Base-by-base conservation (phyloP, 2,797 vertebrate species). In the Choloepus didactylus region DNA sequence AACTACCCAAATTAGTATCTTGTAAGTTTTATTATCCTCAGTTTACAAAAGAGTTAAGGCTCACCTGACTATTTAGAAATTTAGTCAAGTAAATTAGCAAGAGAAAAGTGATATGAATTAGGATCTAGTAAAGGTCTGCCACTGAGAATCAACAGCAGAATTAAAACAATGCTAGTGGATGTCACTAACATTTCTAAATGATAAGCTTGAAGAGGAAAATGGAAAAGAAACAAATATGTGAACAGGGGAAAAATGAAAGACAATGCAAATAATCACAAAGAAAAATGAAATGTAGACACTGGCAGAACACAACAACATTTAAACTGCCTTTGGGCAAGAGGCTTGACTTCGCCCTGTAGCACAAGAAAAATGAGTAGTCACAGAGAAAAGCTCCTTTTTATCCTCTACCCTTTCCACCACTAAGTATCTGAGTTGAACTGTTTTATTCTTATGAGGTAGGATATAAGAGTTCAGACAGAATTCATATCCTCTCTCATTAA, bases 61-160 rank as follows among this genome's bases (percentile, higher is more conserved):
- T 96, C 96, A 97, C 64, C 54, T 82, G 19, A 86, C 66, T 87
- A 70, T 56, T 94, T 72, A 96, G 25, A 73, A 85, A 93, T 56
- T 54, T 82, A 95, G 38, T 67, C 88, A 25, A 70, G 69, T 70
- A 19, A 85, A 95, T 87, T 72, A 91, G 91, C 79, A 95, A 93
- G 56, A 95, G 84, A 93, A 96, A 94, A 84, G 31, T 35, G 19
- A 54, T 21, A 87, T 9, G 27, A 88, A 75, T 38, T 66, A 66
- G 56, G 46, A 92, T 35, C 27, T 90, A 80, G 64, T 64, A 76
- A 92, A 96, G 91, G 8, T 82, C 7, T 95, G 44, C 44, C 79
- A 91, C 0, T 60, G 27, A 82, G 44, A 60, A 62, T 95, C 88
- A 95, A 49, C 69, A 91, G n/a, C 19, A 91, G 66, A 92, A 89